phyloP scores from a whole-genome alignment of 2,797 vertebrate genomes.

The Microctenopoma lineatum region DNA sequence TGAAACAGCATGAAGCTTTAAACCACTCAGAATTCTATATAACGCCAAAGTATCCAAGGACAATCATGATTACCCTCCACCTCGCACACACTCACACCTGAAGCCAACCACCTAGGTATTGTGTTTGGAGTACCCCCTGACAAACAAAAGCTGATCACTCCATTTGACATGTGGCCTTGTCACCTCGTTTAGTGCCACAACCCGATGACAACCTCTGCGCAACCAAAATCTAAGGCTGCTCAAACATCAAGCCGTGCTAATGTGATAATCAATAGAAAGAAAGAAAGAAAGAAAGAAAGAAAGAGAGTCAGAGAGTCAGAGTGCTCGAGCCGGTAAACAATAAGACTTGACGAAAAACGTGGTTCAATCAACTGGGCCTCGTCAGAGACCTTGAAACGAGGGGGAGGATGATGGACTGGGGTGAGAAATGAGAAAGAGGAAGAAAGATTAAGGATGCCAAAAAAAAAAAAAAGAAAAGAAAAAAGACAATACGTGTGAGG shows the following conservation, averaged over 20 bases:
- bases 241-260: conserved; percentile 53
- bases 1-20: conserved; percentile 67
- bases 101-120: conserved; percentile 7
- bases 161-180: conserved; percentile 67
- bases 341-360: conserved; percentile 42
- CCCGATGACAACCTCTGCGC: conserved; percentile 57
- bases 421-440: conserved; percentile 10
- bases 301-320: conserved; percentile 9
- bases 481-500: conserved; percentile 13
- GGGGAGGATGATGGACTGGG: background rate
- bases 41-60: conserved; percentile 63
- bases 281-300: conserved; percentile 32
- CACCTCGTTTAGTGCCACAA: conserved; percentile 58
- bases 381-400: conserved; percentile 45
- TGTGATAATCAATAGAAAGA: conserved; percentile 66
- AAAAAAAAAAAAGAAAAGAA: background rate
- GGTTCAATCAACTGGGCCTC: conserved; percentile 46
- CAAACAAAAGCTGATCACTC: conserved; percentile 57
- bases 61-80: conserved; percentile 51
- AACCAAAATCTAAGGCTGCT: conserved; percentile 31
- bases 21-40: conserved; percentile 68
- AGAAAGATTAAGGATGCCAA: background rate
- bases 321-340: conserved; percentile 39
- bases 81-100: background rate
- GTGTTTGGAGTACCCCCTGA: conserved; percentile 21